phyloP scores from a whole-genome alignment of 2,888 invertebrate genomes.

The Drosophila acutilabella region DNA sequence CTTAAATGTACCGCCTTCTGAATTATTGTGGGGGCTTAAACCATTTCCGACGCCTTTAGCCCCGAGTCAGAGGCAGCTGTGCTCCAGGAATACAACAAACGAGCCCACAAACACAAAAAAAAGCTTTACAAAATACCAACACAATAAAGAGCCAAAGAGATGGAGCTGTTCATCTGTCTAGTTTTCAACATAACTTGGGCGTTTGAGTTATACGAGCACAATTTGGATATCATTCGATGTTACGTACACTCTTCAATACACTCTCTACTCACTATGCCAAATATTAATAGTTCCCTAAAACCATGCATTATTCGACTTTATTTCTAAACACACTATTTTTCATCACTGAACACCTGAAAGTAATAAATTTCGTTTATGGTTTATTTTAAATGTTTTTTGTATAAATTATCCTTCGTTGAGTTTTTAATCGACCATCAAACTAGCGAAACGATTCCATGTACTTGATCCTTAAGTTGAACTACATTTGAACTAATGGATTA shows the following conservation, averaged over 20 bases:
- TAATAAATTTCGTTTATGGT: background rate
- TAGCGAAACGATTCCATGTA: background rate
- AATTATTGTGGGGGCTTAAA: constrained; percentile 55
- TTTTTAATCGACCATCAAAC: background rate
- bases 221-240: background rate
- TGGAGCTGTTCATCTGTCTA: constrained; percentile 22
- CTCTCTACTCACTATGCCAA: background rate
- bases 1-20: constrained; percentile 28
- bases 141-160: constrained; percentile 23
- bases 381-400: background rate
- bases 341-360: background rate
- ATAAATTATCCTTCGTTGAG: background rate
- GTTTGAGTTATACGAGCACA: constrained; percentile 13
- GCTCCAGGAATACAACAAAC: constrained; percentile 34
- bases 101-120: background rate
- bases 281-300: background rate
- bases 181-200: constrained; percentile 25
- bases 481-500: background rate
- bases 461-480: background rate
- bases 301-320: too few relatives aligned
- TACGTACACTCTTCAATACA: constrained; percentile 8
- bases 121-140: constrained; percentile 1
- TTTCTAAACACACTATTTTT: background rate
- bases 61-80: constrained; percentile 54
- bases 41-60: constrained; percentile 63